These are phyloP conservation scores for Nibea albiflora DNA, from an alignment of 2,113 vertebrate genomes.

Conservation along the genomic window DNA sequence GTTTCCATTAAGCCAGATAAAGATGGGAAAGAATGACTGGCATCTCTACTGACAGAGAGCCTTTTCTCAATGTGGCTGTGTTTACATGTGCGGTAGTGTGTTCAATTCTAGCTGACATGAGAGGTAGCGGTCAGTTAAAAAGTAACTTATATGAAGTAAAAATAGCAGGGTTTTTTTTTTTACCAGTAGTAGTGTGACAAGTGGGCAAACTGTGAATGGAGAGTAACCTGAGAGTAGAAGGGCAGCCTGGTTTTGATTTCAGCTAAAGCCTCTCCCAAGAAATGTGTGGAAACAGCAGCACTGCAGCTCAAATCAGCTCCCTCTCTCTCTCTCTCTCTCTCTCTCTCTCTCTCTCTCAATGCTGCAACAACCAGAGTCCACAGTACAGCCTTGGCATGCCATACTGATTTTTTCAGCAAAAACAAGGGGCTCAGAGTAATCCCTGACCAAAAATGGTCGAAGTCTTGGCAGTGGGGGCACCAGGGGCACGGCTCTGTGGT, in stretches of 20 bases:
- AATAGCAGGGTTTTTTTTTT: background rate
- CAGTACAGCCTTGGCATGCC: slow-evolving; percentile 37
- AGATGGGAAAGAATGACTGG: slow-evolving; percentile 57
- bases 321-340: slow-evolving; percentile 4
- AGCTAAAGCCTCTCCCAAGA: background rate
- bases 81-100: slow-evolving; percentile 16
- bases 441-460: slow-evolving; percentile 39
- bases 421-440: slow-evolving; percentile 68
- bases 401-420: slow-evolving; percentile 40
- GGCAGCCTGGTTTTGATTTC: slow-evolving; percentile 6
- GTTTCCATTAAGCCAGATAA: slow-evolving; percentile 52
- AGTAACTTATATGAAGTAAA: background rate
- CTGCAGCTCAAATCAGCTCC: slow-evolving; percentile 38
- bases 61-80: slow-evolving; percentile 21
- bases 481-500: slow-evolving; percentile 27
- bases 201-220: background rate
- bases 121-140: background rate
- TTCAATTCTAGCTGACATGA: slow-evolving; percentile 7
- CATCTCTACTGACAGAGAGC: slow-evolving; percentile 30
- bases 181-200: background rate
- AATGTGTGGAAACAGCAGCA: slow-evolving; percentile 38
- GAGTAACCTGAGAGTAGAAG: background rate
- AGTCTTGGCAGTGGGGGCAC: slow-evolving; percentile 48
- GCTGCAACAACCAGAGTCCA: slow-evolving; percentile 46
- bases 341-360: background rate